Base-by-base conservation (phyloP, 2,113 vertebrate genomes). In the Phoxinus phoxinus region DNA sequence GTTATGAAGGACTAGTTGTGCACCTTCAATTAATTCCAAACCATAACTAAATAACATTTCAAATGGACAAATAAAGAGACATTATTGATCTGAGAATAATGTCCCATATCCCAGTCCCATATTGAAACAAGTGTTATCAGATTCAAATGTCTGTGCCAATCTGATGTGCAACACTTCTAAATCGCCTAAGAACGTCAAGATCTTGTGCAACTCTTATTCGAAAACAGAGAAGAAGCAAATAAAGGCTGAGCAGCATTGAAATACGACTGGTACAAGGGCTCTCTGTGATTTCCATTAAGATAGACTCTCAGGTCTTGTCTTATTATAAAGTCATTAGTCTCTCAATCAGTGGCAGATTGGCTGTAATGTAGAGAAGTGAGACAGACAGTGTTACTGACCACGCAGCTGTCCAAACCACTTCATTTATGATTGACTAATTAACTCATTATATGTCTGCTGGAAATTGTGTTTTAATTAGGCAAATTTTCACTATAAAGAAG, bases 221-320 rank as follows among this genome's bases (percentile, higher is more conserved):
- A 5, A 61, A 61, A 35, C 12, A 78, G 25, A 79, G 46, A 85
- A 41, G 17, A 37, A 27, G 41, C 32, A 65, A 74, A 81, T 21
- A 80, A 46, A 65, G 41, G 15, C 44, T 15, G 27, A 37, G 35
- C 21, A 46, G 69, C 69, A 51, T 25, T 46, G 41, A 86, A 85
- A 71, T 76, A 17, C 75, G 46, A 37, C 27, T 71, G 56, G 75
- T 58, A 59, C 65, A 74, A 69, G 58, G 65, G 85, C 73, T 41
- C 65, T 78, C 78, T 65, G 81, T 86, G 88, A 87, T 89, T 87
- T 89, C 87, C 88, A 89, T 87, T 87, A 87, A 89, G 86, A 87
- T 81, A 84, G 88, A 87, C 86, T 85, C 75, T 78, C 19, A 75
- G 86, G 59, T 82, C 86, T 86, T 87, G 86, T 89, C 88, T 86